Evolutionary conservation across 2,113 vertebrate genomes (phyloP).

Genomic region (Cromileptes altivelis): DNA sequence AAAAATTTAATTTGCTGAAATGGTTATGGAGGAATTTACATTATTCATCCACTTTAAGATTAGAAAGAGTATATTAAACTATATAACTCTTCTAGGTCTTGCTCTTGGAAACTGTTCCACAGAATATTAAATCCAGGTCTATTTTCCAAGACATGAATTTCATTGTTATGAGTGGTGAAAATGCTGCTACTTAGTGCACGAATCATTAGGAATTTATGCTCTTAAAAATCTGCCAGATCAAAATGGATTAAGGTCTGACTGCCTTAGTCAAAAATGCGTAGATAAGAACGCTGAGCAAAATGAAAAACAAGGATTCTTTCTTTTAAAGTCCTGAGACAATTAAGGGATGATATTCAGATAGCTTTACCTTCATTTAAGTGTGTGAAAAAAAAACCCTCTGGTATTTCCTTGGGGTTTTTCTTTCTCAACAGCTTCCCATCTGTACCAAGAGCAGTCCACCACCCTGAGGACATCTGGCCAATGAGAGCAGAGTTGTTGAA

Average conservation of each 20-base stretch:
- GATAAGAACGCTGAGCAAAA: background rate
- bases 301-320: background rate
- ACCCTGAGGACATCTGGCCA: constrained; percentile 58
- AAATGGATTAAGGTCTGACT: constrained; percentile 3
- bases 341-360: background rate
- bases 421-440: constrained; percentile 48
- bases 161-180: constrained; percentile 35
- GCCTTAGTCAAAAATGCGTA: background rate
- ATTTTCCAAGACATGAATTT: constrained; percentile 52
- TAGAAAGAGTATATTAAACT: constrained; percentile 67
- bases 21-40: constrained; percentile 61
- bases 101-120: constrained; percentile 21
- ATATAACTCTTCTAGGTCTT: constrained; percentile 45
- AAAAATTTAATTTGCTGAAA: constrained; percentile 71
- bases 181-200: background rate
- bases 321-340: background rate
- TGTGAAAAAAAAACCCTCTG: background rate
- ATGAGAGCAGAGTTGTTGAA: constrained; percentile 34
- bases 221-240: background rate
- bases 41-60: constrained; percentile 75
- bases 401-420: constrained; percentile 29
- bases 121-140: constrained; percentile 42
- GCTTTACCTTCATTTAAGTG: constrained; percentile 13
- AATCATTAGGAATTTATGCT: constrained; percentile 23
- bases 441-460: constrained; percentile 13